These are phyloP conservation scores for Acleris sparsana DNA, from an alignment of 2,888 invertebrate genomes.

Conservation along the genomic window DNA sequence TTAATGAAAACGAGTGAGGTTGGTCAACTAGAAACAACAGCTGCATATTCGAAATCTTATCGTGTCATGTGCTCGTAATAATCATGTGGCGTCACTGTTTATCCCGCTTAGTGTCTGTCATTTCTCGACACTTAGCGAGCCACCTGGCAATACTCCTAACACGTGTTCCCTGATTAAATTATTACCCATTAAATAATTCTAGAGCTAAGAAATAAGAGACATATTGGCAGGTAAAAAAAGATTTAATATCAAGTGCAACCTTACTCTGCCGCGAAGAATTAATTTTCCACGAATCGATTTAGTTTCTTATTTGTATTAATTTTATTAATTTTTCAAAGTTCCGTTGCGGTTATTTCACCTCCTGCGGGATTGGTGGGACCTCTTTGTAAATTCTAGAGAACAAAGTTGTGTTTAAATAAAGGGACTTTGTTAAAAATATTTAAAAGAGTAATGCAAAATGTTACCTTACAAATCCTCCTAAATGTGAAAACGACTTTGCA, in stretches of 20 bases:
- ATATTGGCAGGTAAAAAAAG: neutral
- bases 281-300: too few species aligned
- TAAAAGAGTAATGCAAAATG: neutral
- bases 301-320: neutral
- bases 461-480: conserved; percentile 75
- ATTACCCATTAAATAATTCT: neutral
- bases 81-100: conserved; percentile 22
- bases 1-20: conserved; percentile 1
- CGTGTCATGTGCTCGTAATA: conserved; percentile 8
- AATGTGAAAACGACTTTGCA: conserved; percentile 69
- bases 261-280: too few species aligned
- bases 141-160: conserved; percentile 28
- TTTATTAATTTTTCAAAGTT: neutral
- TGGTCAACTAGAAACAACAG: conserved; percentile 14
- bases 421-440: too few species aligned
- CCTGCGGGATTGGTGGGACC: conserved; percentile 73
- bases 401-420: neutral
- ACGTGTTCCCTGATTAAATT: conserved; percentile 13
- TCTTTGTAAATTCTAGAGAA: conserved; percentile 74
- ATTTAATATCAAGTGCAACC: too few species aligned
- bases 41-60: conserved; percentile 16
- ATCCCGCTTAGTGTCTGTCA: conserved; percentile 13
- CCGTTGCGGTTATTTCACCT: conserved; percentile 50
- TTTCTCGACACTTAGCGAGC: conserved; percentile 11
- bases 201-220: neutral